Evolutionary conservation across 2,797 vertebrate genomes (phyloP).

Genomic region (Decapterus maruadsi): DNA sequence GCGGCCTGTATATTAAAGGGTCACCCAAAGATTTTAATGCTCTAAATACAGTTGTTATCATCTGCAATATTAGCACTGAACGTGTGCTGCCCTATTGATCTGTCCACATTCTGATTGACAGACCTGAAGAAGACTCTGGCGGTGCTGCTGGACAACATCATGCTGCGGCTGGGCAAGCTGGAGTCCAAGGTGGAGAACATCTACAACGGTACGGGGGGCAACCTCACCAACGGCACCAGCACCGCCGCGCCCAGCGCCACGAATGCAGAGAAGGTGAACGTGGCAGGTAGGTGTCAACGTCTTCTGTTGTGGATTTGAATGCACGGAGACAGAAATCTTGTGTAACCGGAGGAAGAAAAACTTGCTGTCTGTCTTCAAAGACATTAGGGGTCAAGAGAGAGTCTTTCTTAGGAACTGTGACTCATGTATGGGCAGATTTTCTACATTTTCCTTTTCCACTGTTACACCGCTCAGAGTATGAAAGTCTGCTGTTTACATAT

Average conservation of each 20-base stretch:
- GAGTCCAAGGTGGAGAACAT: constrained; percentile 98
- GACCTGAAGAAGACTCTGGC: constrained; percentile 99
- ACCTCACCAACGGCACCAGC: constrained; percentile 91
- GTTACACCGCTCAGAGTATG: background rate
- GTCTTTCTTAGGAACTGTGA: background rate
- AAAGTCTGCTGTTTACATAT: background rate
- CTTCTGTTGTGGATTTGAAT: background rate
- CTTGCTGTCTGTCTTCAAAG: background rate
- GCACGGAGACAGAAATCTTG: too few relatives aligned
- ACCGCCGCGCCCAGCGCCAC: constrained; percentile 86
- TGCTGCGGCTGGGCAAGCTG: constrained; percentile 95
- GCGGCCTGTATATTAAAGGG: too few relatives aligned
- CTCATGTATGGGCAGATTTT: background rate
- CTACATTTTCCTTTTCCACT: background rate
- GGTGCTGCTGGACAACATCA: constrained; percentile 96
- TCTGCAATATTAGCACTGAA: too few relatives aligned
- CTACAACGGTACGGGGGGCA: constrained; percentile 92
- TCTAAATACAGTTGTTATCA: too few relatives aligned
- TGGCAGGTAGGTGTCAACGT: constrained; percentile 89
- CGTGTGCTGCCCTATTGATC: background rate
- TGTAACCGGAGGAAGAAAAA: background rate
- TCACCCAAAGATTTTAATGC: too few relatives aligned
- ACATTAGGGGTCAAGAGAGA: background rate
- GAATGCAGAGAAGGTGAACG: constrained; percentile 93
- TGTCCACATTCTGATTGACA: constrained; percentile 51